Evolutionary conservation across 2,888 invertebrate species (phyloP).

Genomic region (Masnerella sp.): DNA sequence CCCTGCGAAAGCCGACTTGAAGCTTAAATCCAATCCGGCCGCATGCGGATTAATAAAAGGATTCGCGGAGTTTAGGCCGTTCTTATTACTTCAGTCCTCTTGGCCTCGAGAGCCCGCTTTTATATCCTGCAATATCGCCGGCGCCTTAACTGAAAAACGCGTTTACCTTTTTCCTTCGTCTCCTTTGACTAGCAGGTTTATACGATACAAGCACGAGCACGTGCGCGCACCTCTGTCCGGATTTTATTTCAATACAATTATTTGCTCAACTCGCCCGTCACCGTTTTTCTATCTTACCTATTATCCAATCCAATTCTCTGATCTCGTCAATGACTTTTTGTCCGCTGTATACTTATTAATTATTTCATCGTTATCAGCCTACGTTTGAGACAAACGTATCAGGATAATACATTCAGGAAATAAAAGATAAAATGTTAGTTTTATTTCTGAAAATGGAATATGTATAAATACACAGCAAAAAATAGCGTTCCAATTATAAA

Average conservation of each 20-base stretch:
- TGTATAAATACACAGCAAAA: too few relatives aligned
- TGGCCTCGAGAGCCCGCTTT: constrained; percentile 64
- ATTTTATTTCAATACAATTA: constrained; percentile 49
- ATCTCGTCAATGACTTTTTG: neutral
- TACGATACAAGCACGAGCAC: constrained; percentile 47
- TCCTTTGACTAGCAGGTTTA: constrained; percentile 54
- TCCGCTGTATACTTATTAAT: neutral
- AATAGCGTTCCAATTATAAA: too few relatives aligned
- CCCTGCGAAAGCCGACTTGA: constrained; percentile 60
- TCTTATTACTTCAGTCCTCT: constrained; percentile 73
- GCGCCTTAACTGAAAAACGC: constrained; percentile 62
- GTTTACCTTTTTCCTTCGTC: constrained; percentile 57
- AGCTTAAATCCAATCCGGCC: constrained; percentile 75
- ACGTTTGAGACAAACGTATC: neutral
- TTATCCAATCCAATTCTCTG: neutral
- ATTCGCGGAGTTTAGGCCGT: constrained; percentile 75
- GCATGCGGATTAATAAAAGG: constrained; percentile 76
- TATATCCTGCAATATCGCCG: constrained; percentile 71
- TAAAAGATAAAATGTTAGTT: too few relatives aligned
- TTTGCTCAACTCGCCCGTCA: constrained; percentile 34
- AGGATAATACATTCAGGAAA: neutral
- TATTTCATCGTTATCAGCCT: too few relatives aligned
- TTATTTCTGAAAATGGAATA: too few relatives aligned
- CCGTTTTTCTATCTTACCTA: constrained; percentile 7
- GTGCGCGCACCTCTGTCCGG: constrained; percentile 27